Evolutionary conservation across 2,113 vertebrate genomes (phyloP), one percentile per base, ranked within the genome.

Genomic region (Lathamus discolor): DNA sequence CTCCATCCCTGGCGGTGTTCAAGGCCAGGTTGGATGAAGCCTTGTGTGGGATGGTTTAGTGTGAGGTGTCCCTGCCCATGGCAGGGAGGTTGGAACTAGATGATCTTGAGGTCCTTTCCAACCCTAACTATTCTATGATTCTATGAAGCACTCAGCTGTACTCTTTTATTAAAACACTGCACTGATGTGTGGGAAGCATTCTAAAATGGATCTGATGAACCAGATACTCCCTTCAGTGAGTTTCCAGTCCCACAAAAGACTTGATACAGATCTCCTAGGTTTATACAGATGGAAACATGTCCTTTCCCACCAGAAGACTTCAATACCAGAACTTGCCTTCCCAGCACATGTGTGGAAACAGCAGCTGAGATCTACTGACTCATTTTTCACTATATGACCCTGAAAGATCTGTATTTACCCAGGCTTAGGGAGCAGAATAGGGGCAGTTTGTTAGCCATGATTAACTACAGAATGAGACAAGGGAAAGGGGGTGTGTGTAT

Each of bases 331-430:
- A 43, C 75, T 51, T 77, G 39, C 54, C 31, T 39, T 83, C 70
- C 37, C 39, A 33, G 37, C 23, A 13, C 28, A 15, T 11, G 33
- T 3, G 0, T 35, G 74, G 57, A 25, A 41, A 23, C 0, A 0
- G 33, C 79, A 77, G 72, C 67, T 28, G 35, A 14, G 20, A 23
- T 43, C 31, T 46, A 37, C 76, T 94, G 44, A 73, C 48, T 90
- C 54, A 31, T 84, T 81, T 70, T 70, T 23, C n/a, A 31, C 9
- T 13, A 1, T 52, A 5, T 78, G 91, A 68, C 55, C 68, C 44
- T 93, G 74, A 31, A 37, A 67, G 25, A 43, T 35, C n/a, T 37
- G 18, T 76, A 27, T 90, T 85, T 93, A 57, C 46, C 74, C 17
- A 83, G 23, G 69, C 62, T 39, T 27, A 12, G 66, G 76, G 28